These are phyloP conservation scores for Calliphora vicina DNA, from an alignment of 1,140 invertebrate genomes.

Conservation along the genomic window DNA sequence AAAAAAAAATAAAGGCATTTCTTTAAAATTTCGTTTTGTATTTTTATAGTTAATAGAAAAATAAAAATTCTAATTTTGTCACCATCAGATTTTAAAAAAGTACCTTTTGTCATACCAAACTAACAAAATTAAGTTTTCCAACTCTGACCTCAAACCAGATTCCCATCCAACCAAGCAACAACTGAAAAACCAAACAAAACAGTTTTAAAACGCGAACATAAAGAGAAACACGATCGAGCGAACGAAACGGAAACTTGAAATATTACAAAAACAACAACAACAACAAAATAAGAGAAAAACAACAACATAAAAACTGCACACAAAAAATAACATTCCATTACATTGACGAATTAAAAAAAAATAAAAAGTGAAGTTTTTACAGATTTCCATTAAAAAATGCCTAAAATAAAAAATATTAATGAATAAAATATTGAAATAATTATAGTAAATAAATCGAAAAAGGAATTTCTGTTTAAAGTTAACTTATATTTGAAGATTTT, in stretches of 20 bases:
- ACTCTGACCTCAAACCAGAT: not conserved
- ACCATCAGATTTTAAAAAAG: no score
- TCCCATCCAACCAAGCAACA: not conserved
- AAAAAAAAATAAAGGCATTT: no score
- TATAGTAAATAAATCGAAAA: not conserved
- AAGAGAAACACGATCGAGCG: not conserved
- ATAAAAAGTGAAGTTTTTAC: not conserved
- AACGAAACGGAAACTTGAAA: slow-evolving; percentile 13
- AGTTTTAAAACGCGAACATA: slow-evolving; percentile 5
- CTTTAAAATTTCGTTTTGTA: no score
- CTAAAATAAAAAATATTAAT: not conserved
- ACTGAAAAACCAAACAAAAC: slow-evolving; percentile 1
- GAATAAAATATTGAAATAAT: not conserved
- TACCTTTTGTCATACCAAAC: no score
- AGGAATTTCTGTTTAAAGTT: not conserved
- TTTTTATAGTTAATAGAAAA: no score
- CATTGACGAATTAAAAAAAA: not conserved
- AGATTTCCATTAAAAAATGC: not conserved
- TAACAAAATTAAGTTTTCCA: no score
- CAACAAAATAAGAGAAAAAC: not conserved
- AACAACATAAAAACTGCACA: not conserved
- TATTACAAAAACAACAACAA: not conserved
- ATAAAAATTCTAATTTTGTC: no score
- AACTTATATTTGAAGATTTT: no score
- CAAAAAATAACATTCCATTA: not conserved